Conservation (phyloP, 2,888 invertebrate species). For the Portevinia maculata region DNA sequence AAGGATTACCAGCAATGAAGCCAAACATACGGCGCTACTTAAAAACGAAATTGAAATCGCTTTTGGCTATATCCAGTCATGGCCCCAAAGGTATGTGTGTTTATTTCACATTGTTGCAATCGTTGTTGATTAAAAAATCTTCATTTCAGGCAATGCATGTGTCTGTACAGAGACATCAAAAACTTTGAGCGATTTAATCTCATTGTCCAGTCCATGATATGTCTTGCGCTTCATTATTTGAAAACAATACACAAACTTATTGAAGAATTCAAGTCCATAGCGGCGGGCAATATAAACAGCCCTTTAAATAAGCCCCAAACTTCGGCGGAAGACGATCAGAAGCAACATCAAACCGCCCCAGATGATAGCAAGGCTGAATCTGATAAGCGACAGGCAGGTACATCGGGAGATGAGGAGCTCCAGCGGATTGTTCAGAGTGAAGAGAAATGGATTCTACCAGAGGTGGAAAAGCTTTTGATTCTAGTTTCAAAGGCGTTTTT, state of each 20-base stretch:
- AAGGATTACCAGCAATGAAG: conserved; percentile 90
- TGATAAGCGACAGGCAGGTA: conserved; percentile 44
- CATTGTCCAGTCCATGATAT: conserved; percentile 93
- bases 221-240: conserved; percentile 91
- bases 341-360: conserved; percentile 5
- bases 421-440: conserved; percentile 77
- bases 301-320: conserved; percentile 41
- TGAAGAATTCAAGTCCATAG: conserved; percentile 82
- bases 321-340: conserved; percentile 76
- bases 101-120: conserved; percentile 35
- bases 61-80: conserved; percentile 92
- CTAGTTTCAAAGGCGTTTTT: conserved; percentile 94
- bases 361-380: conserved; percentile 48
- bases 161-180: conserved; percentile 95
- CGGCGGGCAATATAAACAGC: conserved; percentile 73
- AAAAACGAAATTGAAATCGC: conserved; percentile 93
- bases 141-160: conserved; percentile 93
- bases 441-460: conserved; percentile 89
- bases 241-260: conserved; percentile 88
- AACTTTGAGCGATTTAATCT: conserved; percentile 96
- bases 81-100: conserved; percentile 90
- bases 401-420: conserved; percentile 39
- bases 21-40: conserved; percentile 89
- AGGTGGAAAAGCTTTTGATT: conserved; percentile 94
- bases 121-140: not conserved